Base-by-base conservation (phyloP, 2,888 invertebrate species). In the Eilema caniola region DNA sequence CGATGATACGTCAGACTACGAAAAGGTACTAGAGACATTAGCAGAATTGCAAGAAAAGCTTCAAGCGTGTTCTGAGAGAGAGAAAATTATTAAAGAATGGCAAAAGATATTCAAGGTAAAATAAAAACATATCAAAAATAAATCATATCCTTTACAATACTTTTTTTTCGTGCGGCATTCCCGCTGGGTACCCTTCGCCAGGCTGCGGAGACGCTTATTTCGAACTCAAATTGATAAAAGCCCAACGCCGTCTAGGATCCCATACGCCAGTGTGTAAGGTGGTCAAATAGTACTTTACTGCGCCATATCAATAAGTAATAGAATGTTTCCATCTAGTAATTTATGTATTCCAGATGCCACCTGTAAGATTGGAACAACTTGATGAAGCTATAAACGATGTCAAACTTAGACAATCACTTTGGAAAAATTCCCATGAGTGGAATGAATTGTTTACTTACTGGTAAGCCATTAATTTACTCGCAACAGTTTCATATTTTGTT, bases 81-180 rank as follows among this genome's bases (percentile, higher is more conserved):
- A 98, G 0, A 96, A 96, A 69, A 97, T 97, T 84, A 98, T 97
- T 86, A 96, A 97, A 76, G 96, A 96, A 0, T 97, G 98, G 93
- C 98, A 99, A 90, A 98, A 97, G 88, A 96, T 97, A 86, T 98
- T 98, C 85, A 97, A 97, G 95, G 98, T 98, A 70, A 33, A 62
- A 25, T 5, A 12, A 33, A 33, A 5, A 33, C 33, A 2, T 62
- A 2, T 37, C 11, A 37, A 37, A 37, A 37, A 33, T 33, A 8
- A 8, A 33, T 8, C 31, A 33, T 1, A 12, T 11, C 33, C 33
- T 37, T 37, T 37, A 5, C 12, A 1, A 12, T 37, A 37, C 33
- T 1, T 37, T 37, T 37, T 37, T 37, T 37, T 37, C 33, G 12
- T 12, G 12, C 33, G 1, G 33, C 11, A 41, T 41, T 41, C 41